A percentile compares a stretch with the other conserved stretches of the same genome.
phyloP scores from a whole-genome alignment of 2,797 vertebrate species.

The Pangasius djambal region DNA sequence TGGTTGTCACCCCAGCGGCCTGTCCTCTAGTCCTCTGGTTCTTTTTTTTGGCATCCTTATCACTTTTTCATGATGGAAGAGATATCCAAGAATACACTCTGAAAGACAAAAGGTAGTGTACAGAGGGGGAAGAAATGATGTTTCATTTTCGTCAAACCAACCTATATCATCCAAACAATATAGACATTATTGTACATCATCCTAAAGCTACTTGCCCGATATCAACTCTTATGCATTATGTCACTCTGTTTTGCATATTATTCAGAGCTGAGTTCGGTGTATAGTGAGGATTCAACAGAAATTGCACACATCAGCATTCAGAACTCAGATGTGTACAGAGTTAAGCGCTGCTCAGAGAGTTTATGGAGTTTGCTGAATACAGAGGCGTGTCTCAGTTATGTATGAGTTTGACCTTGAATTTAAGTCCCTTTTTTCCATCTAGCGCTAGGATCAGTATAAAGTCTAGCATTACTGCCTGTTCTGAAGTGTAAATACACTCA shows the following conservation, averaged over 20 bases:
- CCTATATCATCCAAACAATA: too few species aligned
- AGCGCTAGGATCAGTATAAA: neutral
- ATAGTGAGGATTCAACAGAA: neutral
- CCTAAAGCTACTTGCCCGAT: neutral
- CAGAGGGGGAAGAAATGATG: too few species aligned
- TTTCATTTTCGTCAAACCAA: neutral
- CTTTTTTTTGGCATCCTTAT: slow-evolving; percentile 47
- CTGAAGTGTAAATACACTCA: neutral
- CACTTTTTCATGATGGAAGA: slow-evolving; percentile 97
- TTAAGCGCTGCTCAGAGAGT: neutral
- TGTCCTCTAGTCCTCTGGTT: slow-evolving; percentile 26
- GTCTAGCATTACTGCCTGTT: neutral
- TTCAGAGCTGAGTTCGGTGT: neutral
- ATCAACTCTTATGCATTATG: neutral
- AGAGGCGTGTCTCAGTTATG: neutral
- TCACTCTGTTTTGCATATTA: neutral
- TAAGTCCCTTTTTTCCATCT: neutral
- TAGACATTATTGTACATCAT: neutral
- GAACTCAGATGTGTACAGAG: neutral
- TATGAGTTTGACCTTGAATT: neutral
- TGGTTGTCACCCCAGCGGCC: slow-evolving; percentile 62
- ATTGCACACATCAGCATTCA: neutral
- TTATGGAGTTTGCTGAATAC: neutral
- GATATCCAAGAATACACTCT: slow-evolving; percentile 93
- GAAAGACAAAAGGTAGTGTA: slow-evolving; percentile 67